A percentile compares a stretch with the other conserved stretches of the same genome.
phyloP scores from a whole-genome alignment of 2,113 vertebrate genomes.

The Cisticola juncidis region DNA sequence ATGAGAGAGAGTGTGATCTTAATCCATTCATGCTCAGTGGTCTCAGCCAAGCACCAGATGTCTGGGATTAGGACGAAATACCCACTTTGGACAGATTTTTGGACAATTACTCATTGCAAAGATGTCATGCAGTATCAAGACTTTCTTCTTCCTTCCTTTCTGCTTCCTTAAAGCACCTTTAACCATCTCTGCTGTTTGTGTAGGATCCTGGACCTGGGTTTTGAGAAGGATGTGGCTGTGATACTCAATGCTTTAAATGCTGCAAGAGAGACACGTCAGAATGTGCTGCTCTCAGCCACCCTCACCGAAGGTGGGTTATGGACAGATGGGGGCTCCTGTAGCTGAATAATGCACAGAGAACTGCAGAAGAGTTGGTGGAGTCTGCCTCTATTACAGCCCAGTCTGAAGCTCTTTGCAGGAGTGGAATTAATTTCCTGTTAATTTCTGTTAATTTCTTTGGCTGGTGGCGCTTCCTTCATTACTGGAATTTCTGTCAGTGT shows the following conservation, averaged over 20 bases:
- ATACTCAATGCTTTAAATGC: slow-evolving; percentile 90
- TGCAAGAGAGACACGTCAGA: slow-evolving; percentile 77
- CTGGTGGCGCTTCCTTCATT: neutral
- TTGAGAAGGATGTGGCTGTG: slow-evolving; percentile 89
- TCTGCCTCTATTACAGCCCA: neutral
- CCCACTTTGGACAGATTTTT: neutral
- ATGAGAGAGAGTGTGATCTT: neutral
- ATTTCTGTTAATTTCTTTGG: neutral
- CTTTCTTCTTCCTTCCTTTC: neutral
- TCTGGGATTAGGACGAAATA: neutral
- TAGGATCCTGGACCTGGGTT: slow-evolving; percentile 93
- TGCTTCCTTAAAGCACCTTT: too few relatives aligned
- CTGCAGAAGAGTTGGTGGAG: neutral
- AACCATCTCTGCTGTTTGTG: neutral
- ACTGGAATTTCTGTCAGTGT: neutral
- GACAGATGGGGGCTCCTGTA: neutral
- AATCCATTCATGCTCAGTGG: neutral
- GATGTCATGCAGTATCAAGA: neutral
- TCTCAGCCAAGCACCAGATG: neutral
- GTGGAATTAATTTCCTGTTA: neutral
- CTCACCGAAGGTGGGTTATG: slow-evolving; percentile 80
- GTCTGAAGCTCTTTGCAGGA: neutral
- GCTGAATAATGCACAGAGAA: neutral
- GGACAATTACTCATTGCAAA: neutral
- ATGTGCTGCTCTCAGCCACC: slow-evolving; percentile 91